Evolutionary conservation across 1,140 invertebrate species (phyloP), one percentile per base, ranked within the genome.

Genomic region (Penaeus indicus): DNA sequence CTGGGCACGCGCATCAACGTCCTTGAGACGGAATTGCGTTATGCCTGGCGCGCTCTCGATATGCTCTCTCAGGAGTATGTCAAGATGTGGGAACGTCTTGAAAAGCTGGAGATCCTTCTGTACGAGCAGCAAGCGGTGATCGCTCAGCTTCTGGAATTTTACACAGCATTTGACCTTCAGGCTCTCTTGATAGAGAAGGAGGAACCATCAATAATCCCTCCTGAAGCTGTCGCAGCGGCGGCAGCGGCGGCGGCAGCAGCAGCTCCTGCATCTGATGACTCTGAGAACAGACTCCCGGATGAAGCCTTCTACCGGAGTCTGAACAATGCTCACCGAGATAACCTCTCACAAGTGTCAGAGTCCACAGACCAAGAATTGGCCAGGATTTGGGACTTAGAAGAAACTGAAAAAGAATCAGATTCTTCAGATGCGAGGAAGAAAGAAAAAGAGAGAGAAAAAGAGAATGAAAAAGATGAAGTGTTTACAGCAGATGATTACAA

Each of bases 61-160:
- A 94, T 98, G 63, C 94, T 98, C 11, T 97, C 97, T 27, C 96
- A 97, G 91, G 97, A 98, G 92, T 98, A 98, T 91, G 96, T 97
- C 22, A 97, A 97, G 92, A 98, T 98, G 95, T 98, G 97, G 97
- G 96, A 97, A 92, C 94, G 97, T 83, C 94, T 98, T 77, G 97
- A 98, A 92, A 97, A 97, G 92, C 93, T 98, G n/a, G 97, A 98
- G 92, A 95, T 96, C 64, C 94, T 98, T 72, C 94, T 98, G 1
- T 96, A 96, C 91, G 97, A 98, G 92, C 97, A 98, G 93, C 97
- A 98, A 92, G 96, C 96, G 89, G 96, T 98, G n/a, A 97, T 98
- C 85, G 95, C 95, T 38, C 97, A 97, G 92, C 93, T 98, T 91
- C 95, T 98, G 92, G 96, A 96, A 91, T 95, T 97, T 91, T 97